Evolutionary conservation across 2,797 vertebrate species (phyloP).

Genomic region (Dendrocincla tyrannina): DNA sequence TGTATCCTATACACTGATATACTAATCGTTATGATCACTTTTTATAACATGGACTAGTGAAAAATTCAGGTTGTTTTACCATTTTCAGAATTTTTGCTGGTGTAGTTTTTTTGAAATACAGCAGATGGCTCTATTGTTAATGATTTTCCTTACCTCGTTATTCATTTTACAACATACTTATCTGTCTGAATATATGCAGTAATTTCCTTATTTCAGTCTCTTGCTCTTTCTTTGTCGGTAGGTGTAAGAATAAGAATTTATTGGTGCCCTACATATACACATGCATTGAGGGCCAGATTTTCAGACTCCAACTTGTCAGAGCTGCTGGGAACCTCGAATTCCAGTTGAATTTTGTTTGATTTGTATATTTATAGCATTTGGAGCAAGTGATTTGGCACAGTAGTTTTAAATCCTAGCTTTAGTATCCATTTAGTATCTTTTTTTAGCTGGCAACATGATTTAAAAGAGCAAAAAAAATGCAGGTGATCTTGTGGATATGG

Average conservation of each 20-base stretch:
- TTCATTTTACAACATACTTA: background rate
- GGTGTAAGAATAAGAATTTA: background rate
- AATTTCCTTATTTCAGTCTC: constrained; percentile 18
- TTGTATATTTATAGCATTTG: background rate
- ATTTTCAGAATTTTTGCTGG: background rate
- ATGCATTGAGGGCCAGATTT: background rate
- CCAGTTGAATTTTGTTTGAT: background rate
- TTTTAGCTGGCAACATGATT: background rate
- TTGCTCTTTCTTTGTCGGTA: background rate
- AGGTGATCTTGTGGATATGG: background rate
- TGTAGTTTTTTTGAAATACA: constrained; percentile 70
- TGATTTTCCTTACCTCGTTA: constrained; percentile 52
- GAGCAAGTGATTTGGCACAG: background rate
- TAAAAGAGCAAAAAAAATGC: background rate
- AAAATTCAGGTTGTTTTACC: background rate
- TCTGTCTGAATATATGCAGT: background rate
- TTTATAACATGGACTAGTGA: background rate
- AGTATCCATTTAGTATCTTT: background rate
- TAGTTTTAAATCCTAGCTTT: background rate
- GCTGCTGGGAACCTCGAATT: background rate
- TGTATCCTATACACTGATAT: background rate
- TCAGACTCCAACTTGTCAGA: background rate
- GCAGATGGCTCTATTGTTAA: constrained; percentile 80
- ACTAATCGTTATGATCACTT: background rate
- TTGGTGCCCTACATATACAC: background rate